Evolutionary conservation across 2,888 invertebrate species (phyloP).

Genomic region (Pristionchus arcanus): DNA sequence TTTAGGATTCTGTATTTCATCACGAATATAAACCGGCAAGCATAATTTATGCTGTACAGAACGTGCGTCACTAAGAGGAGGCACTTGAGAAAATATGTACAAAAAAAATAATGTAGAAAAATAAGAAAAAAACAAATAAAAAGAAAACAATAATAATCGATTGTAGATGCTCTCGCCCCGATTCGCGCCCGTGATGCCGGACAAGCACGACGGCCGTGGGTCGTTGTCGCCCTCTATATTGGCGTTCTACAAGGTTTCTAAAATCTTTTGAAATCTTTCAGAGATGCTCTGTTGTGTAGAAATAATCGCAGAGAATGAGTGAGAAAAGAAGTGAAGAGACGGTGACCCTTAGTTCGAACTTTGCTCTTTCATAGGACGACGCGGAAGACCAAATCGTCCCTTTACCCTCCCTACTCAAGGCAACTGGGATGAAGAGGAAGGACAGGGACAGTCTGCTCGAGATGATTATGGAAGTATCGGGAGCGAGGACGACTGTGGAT

Average conservation of each 20-base stretch:
- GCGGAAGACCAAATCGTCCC: conserved; percentile 64
- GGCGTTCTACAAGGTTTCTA: conserved; percentile 67
- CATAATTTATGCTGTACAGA: too few species aligned
- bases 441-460: conserved; percentile 74
- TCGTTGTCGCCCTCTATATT: conserved; percentile 73
- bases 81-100: too few species aligned
- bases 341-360: too few species aligned
- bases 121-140: too few species aligned
- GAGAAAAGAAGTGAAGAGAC: too few species aligned
- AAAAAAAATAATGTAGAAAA: too few species aligned
- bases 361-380: conserved; percentile 60
- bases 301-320: too few species aligned
- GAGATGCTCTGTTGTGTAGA: too few species aligned
- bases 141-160: background rate
- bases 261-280: too few species aligned
- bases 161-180: conserved; percentile 61
- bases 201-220: conserved; percentile 66
- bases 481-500: conserved; percentile 71
- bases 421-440: conserved; percentile 67
- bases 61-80: too few species aligned
- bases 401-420: conserved; percentile 62
- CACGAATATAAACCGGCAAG: too few species aligned
- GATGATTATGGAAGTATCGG: conserved; percentile 76
- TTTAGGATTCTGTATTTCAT: too few species aligned
- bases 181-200: conserved; percentile 74